These are phyloP conservation scores for Puffinus mauretanicus DNA, from an alignment of 2,113 vertebrate genomes.

Conservation along the genomic window DNA sequence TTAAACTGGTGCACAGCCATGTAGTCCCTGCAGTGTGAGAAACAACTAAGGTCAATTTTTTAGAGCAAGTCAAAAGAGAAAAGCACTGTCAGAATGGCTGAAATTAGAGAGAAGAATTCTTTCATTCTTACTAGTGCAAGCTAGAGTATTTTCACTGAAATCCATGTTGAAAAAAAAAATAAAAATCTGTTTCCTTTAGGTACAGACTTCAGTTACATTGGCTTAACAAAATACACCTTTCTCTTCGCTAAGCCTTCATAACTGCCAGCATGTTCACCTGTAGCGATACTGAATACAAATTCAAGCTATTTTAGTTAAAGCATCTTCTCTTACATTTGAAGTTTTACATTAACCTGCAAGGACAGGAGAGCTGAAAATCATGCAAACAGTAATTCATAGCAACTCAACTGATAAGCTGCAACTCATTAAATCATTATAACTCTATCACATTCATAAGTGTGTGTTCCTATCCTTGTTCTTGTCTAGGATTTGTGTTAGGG, in stretches of 20 bases:
- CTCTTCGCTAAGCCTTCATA: background rate
- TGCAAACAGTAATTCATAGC: background rate
- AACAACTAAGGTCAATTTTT: background rate
- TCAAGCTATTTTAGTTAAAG: background rate
- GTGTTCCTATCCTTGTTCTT: background rate
- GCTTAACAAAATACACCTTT: background rate
- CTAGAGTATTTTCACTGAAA: background rate
- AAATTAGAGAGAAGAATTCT: background rate
- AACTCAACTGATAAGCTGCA: background rate
- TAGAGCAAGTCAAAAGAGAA: background rate
- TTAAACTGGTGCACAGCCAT: background rate
- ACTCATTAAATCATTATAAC: conserved; percentile 18
- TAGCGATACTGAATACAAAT: background rate
- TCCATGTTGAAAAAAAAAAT: background rate
- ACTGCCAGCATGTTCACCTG: background rate
- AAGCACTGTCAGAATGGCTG: background rate
- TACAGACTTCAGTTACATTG: background rate
- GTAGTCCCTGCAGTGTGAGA: background rate
- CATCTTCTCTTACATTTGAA: background rate
- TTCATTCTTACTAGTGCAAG: background rate
- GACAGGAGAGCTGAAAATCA: background rate
- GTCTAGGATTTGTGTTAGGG: background rate
- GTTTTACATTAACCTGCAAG: background rate
- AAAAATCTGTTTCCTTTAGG: background rate
- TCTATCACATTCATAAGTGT: background rate